Conservation (phyloP, 1,140 invertebrate genomes). For the Drosophila melanica region DNA sequence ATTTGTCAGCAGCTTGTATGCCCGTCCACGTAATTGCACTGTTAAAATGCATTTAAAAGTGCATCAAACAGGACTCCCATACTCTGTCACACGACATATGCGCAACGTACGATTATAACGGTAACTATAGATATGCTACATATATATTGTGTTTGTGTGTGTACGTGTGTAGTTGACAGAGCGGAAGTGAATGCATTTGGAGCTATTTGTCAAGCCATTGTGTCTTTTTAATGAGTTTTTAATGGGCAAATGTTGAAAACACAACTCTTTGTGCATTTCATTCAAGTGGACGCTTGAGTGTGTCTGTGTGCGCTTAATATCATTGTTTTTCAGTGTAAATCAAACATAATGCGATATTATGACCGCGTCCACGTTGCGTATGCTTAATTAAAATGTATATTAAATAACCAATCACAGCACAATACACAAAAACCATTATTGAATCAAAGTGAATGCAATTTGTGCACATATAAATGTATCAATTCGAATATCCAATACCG, state of each 20-base stretch:
- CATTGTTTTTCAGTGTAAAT: conserved; percentile 68
- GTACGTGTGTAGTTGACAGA: conserved; percentile 11
- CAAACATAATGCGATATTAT: conserved; percentile 74
- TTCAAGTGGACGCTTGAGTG: conserved; percentile 53
- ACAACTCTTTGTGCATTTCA: conserved; percentile 58
- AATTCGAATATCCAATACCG: conserved; percentile 1
- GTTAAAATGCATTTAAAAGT: conserved; percentile 71
- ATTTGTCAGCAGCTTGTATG: conserved; percentile 51
- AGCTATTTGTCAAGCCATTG: conserved; percentile 80
- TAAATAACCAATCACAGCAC: conserved; percentile 30
- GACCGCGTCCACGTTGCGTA: conserved; percentile 57
- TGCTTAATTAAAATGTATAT: conserved; percentile 78
- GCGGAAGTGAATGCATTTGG: conserved; percentile 64
- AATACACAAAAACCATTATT: conserved; percentile 33
- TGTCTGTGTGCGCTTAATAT: conserved; percentile 57
- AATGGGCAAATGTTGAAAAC: conserved; percentile 74
- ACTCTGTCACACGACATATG: conserved; percentile 57
- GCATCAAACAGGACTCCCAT: conserved; percentile 45
- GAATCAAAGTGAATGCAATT: conserved; percentile 56
- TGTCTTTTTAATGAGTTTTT: conserved; percentile 78
- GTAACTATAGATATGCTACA: neutral
- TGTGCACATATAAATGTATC: conserved; percentile 28
- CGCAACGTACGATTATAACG: conserved; percentile 37
- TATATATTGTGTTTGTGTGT: neutral
- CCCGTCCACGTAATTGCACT: conserved; percentile 58